Percentiles rank a stretch among this genome's conserved stretches.
Conservation (phyloP, 2,797 vertebrate species). For the Lophotriccus pileatus region DNA sequence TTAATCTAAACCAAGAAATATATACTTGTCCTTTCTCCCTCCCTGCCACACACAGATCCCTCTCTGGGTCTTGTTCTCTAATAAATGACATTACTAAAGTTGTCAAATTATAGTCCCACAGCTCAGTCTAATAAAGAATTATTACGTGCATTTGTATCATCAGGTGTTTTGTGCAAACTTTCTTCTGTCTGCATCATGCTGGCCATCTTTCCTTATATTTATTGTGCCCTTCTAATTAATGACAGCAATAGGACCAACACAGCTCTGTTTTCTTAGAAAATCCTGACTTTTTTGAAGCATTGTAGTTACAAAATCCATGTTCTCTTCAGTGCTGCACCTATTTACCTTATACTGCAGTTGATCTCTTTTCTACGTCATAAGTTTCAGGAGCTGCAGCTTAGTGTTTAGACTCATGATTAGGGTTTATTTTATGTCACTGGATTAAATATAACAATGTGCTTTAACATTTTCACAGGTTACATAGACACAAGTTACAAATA, state of each 20-base stretch:
- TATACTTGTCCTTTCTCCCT: not conserved
- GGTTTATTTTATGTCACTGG: not conserved
- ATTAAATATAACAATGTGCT: not conserved
- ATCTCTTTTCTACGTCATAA: not conserved
- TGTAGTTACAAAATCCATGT: not conserved
- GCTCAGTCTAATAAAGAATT: not conserved
- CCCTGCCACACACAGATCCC: not conserved
- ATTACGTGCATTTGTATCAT: constrained; percentile 6
- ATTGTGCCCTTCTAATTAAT: not conserved
- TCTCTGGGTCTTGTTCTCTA: not conserved
- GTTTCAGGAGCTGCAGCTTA: not conserved
- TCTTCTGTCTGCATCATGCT: not conserved
- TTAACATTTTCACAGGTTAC: not conserved
- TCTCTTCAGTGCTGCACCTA: not conserved
- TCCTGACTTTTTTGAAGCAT: not conserved
- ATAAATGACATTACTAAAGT: not conserved
- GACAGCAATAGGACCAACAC: not conserved
- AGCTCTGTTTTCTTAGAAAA: not conserved
- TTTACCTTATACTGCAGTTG: not conserved
- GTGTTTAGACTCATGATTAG: not conserved
- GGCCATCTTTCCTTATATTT: not conserved
- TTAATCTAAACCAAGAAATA: not conserved
- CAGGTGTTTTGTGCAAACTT: not conserved
- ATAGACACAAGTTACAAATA: not conserved
- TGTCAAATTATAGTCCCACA: not conserved